Evolutionary conservation across 2,113 vertebrate genomes (phyloP).

Genomic region (Pterocles gutturalis): DNA sequence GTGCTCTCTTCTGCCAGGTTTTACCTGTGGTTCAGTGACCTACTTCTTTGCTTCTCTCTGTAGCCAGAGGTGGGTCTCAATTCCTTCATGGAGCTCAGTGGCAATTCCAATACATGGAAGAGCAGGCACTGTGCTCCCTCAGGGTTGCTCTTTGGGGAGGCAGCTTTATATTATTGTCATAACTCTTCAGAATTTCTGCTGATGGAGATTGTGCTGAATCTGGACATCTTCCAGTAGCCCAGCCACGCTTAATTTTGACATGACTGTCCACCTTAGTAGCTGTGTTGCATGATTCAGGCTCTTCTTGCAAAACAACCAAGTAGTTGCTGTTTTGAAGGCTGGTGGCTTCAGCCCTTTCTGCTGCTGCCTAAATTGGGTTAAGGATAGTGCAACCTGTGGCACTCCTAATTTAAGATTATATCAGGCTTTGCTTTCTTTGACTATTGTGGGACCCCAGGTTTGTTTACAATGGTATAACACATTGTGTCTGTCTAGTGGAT

Average conservation of each 20-base stretch:
- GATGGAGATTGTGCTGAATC: neutral
- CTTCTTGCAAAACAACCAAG: neutral
- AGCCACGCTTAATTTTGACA: neutral
- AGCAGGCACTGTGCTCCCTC: neutral
- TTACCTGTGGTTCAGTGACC: neutral
- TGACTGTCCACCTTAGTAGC: neutral
- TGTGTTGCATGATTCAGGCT: neutral
- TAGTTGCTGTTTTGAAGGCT: neutral
- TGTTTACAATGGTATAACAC: neutral
- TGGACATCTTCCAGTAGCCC: neutral
- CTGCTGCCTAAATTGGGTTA: neutral
- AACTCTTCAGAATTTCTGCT: neutral
- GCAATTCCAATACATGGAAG: neutral
- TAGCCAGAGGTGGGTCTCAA: neutral
- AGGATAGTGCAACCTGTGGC: neutral
- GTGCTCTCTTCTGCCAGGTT: neutral
- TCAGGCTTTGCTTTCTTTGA: neutral
- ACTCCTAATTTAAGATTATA: neutral
- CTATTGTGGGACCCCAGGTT: neutral
- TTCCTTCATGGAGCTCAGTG: neutral
- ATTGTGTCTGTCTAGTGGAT: neutral
- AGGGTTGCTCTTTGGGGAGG: neutral
- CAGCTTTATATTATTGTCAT: neutral
- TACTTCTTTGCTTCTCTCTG: neutral
- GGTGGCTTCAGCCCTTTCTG: neutral